These are phyloP conservation scores for Silurus glanis DNA, from an alignment of 2,113 vertebrate genomes.

Conservation along the genomic window DNA sequence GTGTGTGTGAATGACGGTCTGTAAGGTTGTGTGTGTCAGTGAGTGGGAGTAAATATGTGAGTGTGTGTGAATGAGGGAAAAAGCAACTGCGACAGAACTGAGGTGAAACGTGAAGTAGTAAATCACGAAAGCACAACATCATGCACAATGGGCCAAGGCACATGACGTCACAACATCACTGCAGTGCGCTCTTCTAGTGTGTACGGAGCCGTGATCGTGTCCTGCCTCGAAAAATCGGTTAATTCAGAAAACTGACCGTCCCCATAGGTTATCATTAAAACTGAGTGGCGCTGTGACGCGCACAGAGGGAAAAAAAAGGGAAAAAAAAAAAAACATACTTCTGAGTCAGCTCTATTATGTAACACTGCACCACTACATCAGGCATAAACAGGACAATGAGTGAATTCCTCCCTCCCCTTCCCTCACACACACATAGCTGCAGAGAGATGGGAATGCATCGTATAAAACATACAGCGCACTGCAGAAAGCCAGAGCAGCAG, in stretches of 20 bases:
- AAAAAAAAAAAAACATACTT: not conserved
- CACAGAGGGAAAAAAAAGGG: constrained; percentile 1
- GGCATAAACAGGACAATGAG: constrained; percentile 34
- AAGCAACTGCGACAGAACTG: not conserved
- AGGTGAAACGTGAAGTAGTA: not conserved
- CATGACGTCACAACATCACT: constrained; percentile 2
- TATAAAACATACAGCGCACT: constrained; percentile 7
- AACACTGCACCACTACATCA: constrained; percentile 56
- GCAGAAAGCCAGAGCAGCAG: not conserved
- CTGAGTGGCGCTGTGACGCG: constrained; percentile 51
- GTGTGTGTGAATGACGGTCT: too few relatives aligned
- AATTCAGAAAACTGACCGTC: not conserved
- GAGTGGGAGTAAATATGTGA: not conserved
- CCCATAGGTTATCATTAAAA: constrained; percentile 57
- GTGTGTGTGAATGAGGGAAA: not conserved
- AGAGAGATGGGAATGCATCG: constrained; percentile 7
- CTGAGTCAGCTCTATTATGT: constrained; percentile 47
- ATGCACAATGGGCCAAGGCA: constrained; percentile 6
- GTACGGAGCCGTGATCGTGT: not conserved
- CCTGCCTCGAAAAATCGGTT: not conserved
- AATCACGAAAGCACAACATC: not conserved
- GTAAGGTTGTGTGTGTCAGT: too few relatives aligned
- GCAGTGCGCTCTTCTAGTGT: not conserved
- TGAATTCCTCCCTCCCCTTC: constrained; percentile 31
- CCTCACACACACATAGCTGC: constrained; percentile 5